These are phyloP conservation scores for Diabrotica virgifera DNA, from an alignment of 1,140 invertebrate species.

Conservation along the genomic window DNA sequence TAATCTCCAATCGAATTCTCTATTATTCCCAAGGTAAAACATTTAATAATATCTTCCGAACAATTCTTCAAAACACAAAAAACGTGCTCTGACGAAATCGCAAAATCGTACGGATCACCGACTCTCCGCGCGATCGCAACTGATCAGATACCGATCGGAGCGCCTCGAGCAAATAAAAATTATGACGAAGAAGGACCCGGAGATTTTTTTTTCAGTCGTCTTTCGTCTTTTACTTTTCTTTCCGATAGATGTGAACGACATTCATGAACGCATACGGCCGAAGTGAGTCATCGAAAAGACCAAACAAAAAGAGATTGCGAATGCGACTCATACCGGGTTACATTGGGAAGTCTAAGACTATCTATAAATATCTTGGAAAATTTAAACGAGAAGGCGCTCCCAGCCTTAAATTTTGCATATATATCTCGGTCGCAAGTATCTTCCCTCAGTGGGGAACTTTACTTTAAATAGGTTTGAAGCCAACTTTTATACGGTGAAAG, in stretches of 20 bases:
- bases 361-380: too few relatives aligned
- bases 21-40: conserved; percentile 1
- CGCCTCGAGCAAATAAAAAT: not conserved
- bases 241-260: not conserved
- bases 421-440: too few relatives aligned
- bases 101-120: not conserved
- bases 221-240: not conserved
- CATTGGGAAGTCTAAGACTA: too few relatives aligned
- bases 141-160: not conserved
- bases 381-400: too few relatives aligned
- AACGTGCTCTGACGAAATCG: not conserved
- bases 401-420: too few relatives aligned
- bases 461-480: too few relatives aligned
- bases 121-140: not conserved
- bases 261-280: not conserved
- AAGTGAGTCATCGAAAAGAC: not conserved
- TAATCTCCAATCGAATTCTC: not conserved
- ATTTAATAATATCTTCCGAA: conserved; percentile 1
- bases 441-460: too few relatives aligned
- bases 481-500: too few relatives aligned
- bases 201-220: not conserved
- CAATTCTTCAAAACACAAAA: not conserved
- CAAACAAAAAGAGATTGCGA: not conserved
- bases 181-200: not conserved
- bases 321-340: too few relatives aligned